Conservation (phyloP, 2,113 vertebrate species). For the Pelmatolapia mariae region DNA sequence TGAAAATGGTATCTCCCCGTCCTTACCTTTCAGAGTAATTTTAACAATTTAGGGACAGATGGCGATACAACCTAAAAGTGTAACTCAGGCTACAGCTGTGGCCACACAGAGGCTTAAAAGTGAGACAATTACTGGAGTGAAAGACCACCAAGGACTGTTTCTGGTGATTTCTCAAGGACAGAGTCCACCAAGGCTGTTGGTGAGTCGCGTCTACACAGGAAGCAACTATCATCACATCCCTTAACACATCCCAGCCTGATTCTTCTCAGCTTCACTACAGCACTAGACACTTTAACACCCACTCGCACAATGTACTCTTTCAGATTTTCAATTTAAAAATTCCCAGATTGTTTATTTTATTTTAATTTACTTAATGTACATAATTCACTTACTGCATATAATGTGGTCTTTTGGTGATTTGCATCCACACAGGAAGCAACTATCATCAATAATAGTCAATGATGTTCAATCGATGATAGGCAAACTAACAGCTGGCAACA, state of each 20-base stretch:
- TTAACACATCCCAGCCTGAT: neutral
- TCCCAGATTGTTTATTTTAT: neutral
- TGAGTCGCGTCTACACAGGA: neutral
- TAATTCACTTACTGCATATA: neutral
- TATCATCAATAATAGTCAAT: neutral
- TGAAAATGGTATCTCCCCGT: neutral
- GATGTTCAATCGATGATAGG: neutral
- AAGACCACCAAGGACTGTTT: neutral
- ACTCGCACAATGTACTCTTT: neutral
- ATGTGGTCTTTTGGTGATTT: neutral
- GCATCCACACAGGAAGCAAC: neutral
- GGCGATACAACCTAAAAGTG: neutral
- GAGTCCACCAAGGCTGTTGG: neutral
- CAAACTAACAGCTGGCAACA: neutral
- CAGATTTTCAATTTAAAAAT: neutral
- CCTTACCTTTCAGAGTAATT: neutral
- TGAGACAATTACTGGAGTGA: neutral
- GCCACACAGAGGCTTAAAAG: neutral
- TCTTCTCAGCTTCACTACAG: neutral
- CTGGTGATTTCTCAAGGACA: neutral
- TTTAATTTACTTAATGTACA: neutral
- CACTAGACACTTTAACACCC: neutral
- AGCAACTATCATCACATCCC: neutral
- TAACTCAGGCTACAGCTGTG: neutral
- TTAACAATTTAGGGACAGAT: neutral